phyloP scores from a whole-genome alignment of 2,797 vertebrate genomes.

The Pitangus sulphuratus region DNA sequence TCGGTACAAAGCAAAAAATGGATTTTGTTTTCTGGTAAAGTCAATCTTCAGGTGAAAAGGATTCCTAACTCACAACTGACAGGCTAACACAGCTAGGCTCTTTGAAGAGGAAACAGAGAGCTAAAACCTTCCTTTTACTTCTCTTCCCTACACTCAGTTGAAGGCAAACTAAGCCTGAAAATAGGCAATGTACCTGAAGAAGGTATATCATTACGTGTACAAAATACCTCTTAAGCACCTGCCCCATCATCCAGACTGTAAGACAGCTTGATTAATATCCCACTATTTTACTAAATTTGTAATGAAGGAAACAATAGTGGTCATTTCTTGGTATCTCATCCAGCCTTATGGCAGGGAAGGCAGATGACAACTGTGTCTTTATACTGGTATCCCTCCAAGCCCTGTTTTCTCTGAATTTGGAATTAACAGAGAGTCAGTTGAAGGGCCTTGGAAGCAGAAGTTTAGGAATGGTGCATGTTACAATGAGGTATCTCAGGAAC shows the following conservation, averaged over 20 bases:
- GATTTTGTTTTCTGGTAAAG: neutral
- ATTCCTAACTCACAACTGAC: neutral
- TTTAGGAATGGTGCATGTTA: neutral
- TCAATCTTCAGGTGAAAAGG: neutral
- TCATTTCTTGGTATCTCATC: neutral
- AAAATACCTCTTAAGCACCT: neutral
- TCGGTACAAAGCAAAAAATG: neutral
- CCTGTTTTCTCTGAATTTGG: neutral
- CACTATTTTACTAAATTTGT: neutral
- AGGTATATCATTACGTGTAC: neutral
- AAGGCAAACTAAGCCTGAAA: neutral
- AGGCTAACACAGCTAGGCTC: neutral
- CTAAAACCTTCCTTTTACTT: neutral
- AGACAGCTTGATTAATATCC: conserved; percentile 9
- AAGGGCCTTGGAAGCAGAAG: neutral
- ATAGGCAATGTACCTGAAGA: neutral
- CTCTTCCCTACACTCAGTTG: neutral
- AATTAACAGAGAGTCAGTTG: neutral
- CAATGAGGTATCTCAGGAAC: neutral
- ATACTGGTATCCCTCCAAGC: neutral
- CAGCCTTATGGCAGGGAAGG: neutral
- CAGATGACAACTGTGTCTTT: neutral
- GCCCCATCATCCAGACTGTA: neutral
- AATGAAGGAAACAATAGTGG: neutral
- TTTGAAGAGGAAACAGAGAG: neutral